Evolutionary conservation across 2,113 vertebrate genomes (phyloP), one percentile per base, ranked within the genome.

Genomic region (Sinosuthora webbiana): DNA sequence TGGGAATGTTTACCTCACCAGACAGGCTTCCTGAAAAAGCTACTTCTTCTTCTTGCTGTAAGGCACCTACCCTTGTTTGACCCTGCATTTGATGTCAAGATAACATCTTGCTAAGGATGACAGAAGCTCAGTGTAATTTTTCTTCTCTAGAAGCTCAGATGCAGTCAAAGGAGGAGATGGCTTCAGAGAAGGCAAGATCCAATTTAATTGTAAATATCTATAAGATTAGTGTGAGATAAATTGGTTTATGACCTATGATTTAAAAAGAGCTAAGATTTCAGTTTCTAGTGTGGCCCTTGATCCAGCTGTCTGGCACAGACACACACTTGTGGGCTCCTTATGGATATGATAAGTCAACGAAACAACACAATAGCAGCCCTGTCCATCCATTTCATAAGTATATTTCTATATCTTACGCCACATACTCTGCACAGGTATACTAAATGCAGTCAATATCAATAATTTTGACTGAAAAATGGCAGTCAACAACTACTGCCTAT

Each of bases 181-280:
- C 11, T 88, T 89, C 63, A 86, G 56, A 59, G 59, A 19, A 74
- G 19, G 19, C 16, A 78, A 87, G 44, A 64, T 47, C 11, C 28
- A 93, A 83, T 78, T 90, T 71, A 78, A 87, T 78, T 70, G 55
- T 44, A 94, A 92, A 75, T 77, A 81, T 41, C 76, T 75, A 35
- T 35, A 87, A 67, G 52, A 84, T 90, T 59, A 75, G 19, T 59
- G 16, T 52, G 31, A 74, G 12, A 86, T 21, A 67, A 80, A 80
- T 67, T 65, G 8, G 15, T 71, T 96, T 86, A 74, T 83, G 67
- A 62, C 47, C 37, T 78, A 50, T 24, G 24, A 68, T 68, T 33
- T 18, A 56, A 93, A 89, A 82, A 44, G 23, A 53, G 21, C 12
- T 42, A 64, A 44, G 18, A 52, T 64, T 88, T 89, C 49, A 56